Conservation (phyloP, 2,113 vertebrate genomes). For the Desmodus rotundus region DNA sequence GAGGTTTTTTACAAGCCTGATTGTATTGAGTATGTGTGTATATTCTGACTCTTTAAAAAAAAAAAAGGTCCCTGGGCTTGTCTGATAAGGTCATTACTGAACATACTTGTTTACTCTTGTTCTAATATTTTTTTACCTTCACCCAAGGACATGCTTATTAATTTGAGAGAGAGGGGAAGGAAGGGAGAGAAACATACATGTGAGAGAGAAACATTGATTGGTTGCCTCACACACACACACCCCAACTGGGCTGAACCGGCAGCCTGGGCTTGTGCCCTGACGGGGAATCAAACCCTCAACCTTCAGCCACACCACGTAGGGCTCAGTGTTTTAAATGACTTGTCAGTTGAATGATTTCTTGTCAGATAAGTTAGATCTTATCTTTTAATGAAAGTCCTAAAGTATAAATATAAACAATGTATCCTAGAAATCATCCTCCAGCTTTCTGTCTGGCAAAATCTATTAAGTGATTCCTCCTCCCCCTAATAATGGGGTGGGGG, state of each 20-base stretch:
- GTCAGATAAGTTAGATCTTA: background rate
- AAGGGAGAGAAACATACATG: no score
- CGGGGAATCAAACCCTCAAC: background rate
- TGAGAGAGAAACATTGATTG: no score
- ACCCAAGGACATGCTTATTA: no score
- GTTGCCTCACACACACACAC: background rate
- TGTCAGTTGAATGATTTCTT: slow-evolving; percentile 1
- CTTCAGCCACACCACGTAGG: background rate
- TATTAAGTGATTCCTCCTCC: background rate
- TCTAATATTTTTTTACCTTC: background rate
- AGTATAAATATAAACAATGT: background rate
- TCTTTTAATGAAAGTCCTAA: slow-evolving; percentile 21
- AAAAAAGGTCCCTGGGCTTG: background rate
- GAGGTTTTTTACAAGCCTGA: background rate
- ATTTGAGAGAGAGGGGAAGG: no score
- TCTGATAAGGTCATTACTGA: background rate
- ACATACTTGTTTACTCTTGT: background rate
- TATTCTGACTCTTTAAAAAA: slow-evolving; percentile 25
- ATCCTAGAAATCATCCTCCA: background rate
- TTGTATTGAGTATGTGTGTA: background rate
- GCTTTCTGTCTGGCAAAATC: background rate
- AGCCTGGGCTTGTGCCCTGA: background rate
- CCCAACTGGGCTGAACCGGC: no score
- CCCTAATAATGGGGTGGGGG: background rate
- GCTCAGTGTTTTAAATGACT: background rate